phyloP scores from a whole-genome alignment of 2,797 vertebrate genomes.

The Cercopithecus neglectus region DNA sequence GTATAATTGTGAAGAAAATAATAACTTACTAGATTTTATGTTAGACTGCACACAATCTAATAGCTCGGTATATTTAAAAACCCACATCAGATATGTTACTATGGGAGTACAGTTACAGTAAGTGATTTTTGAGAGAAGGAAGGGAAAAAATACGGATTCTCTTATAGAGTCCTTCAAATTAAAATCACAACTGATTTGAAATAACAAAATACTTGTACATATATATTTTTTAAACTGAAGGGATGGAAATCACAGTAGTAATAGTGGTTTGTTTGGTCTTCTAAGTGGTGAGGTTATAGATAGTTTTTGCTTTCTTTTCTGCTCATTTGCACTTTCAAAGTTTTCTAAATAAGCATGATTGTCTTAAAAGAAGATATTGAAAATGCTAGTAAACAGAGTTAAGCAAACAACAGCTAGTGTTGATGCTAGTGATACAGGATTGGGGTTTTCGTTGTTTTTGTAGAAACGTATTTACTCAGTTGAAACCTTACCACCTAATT shows the following conservation, averaged over 20 bases:
- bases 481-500: neutral
- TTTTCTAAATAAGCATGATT: neutral
- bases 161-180: neutral
- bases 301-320: neutral
- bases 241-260: neutral
- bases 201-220: neutral
- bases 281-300: neutral
- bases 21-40: neutral
- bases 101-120: neutral
- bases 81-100: neutral
- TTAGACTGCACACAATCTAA: neutral
- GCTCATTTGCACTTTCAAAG: neutral
- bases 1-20: neutral
- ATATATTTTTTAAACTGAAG: neutral
- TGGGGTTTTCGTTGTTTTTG: neutral
- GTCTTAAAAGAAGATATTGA: neutral
- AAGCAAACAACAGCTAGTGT: neutral
- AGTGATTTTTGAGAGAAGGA: neutral
- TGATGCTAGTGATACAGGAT: neutral
- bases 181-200: neutral
- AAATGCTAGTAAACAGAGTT: slow-evolving; percentile 33
- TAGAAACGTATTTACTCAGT: neutral
- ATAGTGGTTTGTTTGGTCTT: neutral
- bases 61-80: slow-evolving; percentile 4
- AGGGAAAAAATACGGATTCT: neutral